Conservation (phyloP, 2,113 vertebrate genomes). For the Chamaetylas fuelleborni region DNA sequence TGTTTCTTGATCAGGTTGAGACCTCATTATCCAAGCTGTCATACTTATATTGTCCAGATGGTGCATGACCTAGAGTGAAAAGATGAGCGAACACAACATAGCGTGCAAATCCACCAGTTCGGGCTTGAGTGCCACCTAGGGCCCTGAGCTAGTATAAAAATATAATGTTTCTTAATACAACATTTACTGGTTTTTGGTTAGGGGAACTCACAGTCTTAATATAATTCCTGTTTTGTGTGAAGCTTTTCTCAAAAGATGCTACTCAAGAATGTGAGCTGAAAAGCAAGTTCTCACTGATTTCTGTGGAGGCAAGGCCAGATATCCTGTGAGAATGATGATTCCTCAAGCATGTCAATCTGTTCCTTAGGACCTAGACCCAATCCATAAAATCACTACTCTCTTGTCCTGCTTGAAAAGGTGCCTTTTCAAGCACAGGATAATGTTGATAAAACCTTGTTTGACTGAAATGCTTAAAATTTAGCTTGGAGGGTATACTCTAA, state of each 20-base stretch:
- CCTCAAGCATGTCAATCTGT: background rate
- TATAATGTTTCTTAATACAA: background rate
- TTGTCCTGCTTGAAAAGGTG: background rate
- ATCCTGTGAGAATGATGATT: background rate
- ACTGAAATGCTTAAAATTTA: background rate
- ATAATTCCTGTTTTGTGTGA: background rate
- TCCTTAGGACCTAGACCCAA: background rate
- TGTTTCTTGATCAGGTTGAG: background rate
- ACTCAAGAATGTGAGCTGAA: background rate
- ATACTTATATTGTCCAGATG: background rate
- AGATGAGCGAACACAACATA: background rate
- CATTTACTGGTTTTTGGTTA: background rate
- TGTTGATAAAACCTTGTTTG: background rate
- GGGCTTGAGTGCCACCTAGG: background rate
- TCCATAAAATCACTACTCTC: background rate
- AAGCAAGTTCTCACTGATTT: background rate
- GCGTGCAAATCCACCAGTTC: background rate
- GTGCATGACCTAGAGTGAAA: background rate
- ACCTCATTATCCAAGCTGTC: background rate
- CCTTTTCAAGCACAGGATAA: background rate
- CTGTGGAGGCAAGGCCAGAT: background rate
- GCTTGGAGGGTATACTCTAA: background rate
- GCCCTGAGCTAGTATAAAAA: background rate
- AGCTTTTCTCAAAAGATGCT: background rate
- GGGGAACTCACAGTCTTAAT: background rate